Percentiles rank a stretch among this genome's conserved stretches.
Evolutionary conservation across 2,113 vertebrate genomes (phyloP).

Genomic region (Myrmophylax atrothorax): DNA sequence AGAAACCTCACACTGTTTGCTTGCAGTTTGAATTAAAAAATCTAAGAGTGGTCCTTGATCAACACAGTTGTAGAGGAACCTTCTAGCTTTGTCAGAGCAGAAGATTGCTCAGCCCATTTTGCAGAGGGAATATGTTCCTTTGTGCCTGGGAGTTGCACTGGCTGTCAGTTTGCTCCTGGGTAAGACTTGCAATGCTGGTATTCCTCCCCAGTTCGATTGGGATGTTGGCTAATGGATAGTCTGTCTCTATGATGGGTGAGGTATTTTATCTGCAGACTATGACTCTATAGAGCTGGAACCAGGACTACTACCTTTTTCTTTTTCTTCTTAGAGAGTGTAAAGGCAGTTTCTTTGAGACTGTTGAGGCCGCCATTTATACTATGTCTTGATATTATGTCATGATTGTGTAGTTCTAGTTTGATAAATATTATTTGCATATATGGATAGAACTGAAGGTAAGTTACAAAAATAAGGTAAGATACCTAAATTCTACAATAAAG

Average conservation of each 20-base stretch:
- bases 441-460: not conserved
- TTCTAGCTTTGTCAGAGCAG: not conserved
- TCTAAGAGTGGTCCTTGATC: not conserved
- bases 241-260: not conserved
- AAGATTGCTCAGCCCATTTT: not conserved
- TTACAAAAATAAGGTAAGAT: not conserved
- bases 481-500: not conserved
- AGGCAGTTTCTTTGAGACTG: not conserved
- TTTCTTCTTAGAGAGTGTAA: not conserved
- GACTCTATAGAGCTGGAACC: not conserved
- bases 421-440: not conserved
- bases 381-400: not conserved
- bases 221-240: not conserved
- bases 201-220: not conserved
- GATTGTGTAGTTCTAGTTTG: not conserved
- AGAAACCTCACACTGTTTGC: accelerated
- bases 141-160: not conserved
- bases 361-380: not conserved
- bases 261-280: not conserved
- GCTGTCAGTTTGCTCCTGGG: not conserved
- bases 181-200: not conserved
- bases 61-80: not conserved
- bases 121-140: not conserved
- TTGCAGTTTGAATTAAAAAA: not conserved
- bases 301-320: not conserved